phyloP scores from a whole-genome alignment of 1,140 invertebrate genomes.

The Berghia stephanieae region DNA sequence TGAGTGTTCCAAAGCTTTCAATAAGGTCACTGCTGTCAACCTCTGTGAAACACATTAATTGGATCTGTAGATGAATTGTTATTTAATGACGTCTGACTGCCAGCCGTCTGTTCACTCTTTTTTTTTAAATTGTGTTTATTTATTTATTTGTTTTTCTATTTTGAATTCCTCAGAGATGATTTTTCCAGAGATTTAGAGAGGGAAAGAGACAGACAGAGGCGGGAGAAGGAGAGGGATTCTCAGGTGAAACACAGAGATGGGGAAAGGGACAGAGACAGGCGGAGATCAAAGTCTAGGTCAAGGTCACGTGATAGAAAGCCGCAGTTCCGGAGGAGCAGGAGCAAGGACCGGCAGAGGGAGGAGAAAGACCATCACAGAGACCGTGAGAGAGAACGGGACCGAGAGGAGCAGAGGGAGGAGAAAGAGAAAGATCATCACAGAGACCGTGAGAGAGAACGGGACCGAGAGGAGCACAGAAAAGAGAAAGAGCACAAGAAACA shows the following conservation, averaged over 20 bases:
- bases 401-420: not conserved
- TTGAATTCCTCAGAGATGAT: constrained; percentile 33
- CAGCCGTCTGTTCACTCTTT: not conserved
- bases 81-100: not conserved
- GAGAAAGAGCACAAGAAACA: no score
- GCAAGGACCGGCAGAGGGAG: not conserved
- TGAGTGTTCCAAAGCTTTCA: not conserved
- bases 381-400: not conserved
- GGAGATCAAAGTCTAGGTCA: not conserved
- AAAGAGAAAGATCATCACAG: not conserved
- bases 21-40: no score
- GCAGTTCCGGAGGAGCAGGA: not conserved
- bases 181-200: constrained; percentile 54
- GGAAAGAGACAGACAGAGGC: constrained; percentile 53
- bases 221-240: constrained; percentile 44
- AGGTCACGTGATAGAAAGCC: constrained; percentile 24
- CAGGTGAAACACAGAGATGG: constrained; percentile 15
- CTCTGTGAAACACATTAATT: no score
- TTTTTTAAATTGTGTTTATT: not conserved
- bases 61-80: no score
- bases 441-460: no score
- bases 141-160: not conserved
- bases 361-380: not conserved
- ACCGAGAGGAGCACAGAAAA: not conserved
- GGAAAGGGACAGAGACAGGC: constrained; percentile 23